Percentiles rank a stretch among this genome's conserved stretches.
These are phyloP conservation scores for Madoqua kirkii DNA, from an alignment of 2,113 vertebrate species.

Conservation along the genomic window DNA sequence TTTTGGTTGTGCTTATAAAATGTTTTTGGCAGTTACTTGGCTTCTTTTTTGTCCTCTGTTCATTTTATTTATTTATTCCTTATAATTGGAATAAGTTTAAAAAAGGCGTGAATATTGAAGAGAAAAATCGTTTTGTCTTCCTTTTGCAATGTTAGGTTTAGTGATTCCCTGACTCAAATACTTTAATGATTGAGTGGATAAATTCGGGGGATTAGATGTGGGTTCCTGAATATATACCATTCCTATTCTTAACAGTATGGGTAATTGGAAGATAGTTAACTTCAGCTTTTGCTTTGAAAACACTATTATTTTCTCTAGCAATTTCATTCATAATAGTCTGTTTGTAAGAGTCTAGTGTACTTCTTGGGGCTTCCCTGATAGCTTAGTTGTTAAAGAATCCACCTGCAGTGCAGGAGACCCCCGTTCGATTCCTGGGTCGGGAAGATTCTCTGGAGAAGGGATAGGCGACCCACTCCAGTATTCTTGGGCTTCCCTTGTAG, in stretches of 20 bases:
- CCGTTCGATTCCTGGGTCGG: background rate
- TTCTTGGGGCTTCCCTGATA: background rate
- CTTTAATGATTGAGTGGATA: background rate
- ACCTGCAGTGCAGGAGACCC: background rate
- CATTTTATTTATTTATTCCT: slow-evolving; percentile 1
- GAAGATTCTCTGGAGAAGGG: background rate
- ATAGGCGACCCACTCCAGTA: background rate
- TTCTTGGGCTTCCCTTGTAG: background rate
- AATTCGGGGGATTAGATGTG: background rate
- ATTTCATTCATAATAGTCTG: background rate
- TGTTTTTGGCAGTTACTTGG: slow-evolving; percentile 4
- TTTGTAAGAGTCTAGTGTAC: background rate
- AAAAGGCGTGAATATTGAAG: background rate
- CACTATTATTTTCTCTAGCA: background rate
- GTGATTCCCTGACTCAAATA: background rate
- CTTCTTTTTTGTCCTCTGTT: background rate
- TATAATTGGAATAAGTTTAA: background rate
- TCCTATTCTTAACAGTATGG: background rate
- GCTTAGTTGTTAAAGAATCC: background rate
- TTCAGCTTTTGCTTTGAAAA: background rate
- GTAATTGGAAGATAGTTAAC: background rate
- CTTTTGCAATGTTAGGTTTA: background rate
- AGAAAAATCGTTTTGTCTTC: background rate
- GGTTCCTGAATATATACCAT: background rate
- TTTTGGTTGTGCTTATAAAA: background rate